Percentiles rank a stretch among this genome's conserved stretches.
Conservation (phyloP, 2,113 vertebrate species). For the Ammodytes marinus region DNA sequence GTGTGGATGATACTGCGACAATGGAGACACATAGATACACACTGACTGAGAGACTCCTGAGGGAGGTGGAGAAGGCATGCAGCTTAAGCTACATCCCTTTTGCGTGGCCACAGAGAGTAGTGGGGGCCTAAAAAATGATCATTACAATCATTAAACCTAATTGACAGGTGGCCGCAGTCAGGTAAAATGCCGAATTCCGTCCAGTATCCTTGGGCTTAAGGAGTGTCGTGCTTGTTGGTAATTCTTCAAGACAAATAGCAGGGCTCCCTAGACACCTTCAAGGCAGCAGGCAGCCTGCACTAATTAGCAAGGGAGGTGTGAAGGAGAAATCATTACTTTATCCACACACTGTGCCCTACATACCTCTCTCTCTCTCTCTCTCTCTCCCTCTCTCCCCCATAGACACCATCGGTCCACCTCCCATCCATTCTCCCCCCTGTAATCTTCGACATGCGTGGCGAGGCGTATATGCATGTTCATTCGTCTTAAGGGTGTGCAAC, state of each 20-base stretch:
- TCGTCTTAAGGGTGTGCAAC: slow-evolving; percentile 10
- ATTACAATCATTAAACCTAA: slow-evolving; percentile 77
- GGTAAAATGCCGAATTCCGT: slow-evolving; percentile 65
- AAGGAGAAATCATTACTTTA: slow-evolving; percentile 86
- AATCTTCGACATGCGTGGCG: slow-evolving; percentile 38
- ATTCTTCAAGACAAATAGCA: slow-evolving; percentile 86
- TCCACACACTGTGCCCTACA: slow-evolving; percentile 79
- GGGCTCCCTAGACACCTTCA: slow-evolving; percentile 79
- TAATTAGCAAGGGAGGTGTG: slow-evolving; percentile 86
- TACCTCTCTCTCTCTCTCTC: slow-evolving; percentile 43
- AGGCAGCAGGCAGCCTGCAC: slow-evolving; percentile 79
- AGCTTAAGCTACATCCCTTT: slow-evolving; percentile 36
- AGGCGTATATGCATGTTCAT: slow-evolving; percentile 29
- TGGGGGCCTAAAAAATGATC: slow-evolving; percentile 70
- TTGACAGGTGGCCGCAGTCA: slow-evolving; percentile 70
- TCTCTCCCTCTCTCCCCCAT: slow-evolving; percentile 39
- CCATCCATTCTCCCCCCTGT: slow-evolving; percentile 45
- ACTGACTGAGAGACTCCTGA: slow-evolving; percentile 42
- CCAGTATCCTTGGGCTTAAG: slow-evolving; percentile 78
- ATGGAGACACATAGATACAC: slow-evolving; percentile 66
- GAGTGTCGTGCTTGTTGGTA: slow-evolving; percentile 74
- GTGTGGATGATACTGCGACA: slow-evolving; percentile 48
- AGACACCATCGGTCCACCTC: slow-evolving; percentile 61
- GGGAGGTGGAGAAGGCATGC: slow-evolving; percentile 46
- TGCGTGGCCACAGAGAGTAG: slow-evolving; percentile 45